phyloP scores from a whole-genome alignment of 2,888 invertebrate species.

The Anagyrus pseudococci region DNA sequence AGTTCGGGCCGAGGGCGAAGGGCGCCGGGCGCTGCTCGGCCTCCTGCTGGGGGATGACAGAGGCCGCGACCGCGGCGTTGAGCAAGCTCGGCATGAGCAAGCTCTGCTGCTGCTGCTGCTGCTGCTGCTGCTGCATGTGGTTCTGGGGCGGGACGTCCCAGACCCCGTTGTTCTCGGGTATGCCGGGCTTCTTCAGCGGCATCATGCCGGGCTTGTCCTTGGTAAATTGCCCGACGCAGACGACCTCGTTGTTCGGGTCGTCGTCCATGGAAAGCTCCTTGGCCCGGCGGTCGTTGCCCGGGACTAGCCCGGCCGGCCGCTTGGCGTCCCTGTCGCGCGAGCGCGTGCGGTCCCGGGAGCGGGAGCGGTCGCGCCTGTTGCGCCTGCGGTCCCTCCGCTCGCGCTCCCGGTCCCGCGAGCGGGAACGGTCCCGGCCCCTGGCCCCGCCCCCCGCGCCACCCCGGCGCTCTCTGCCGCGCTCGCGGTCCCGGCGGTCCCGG shows the following conservation, averaged over 20 bases:
- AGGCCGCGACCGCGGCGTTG: constrained; percentile 49
- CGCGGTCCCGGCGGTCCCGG: constrained; percentile 64
- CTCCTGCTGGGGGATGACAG: constrained; percentile 44
- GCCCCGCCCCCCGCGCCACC: too few species aligned
- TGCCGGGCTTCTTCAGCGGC: constrained; percentile 36
- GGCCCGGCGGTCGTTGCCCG: constrained; percentile 43
- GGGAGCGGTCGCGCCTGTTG: constrained; percentile 64
- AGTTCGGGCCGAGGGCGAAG: constrained; percentile 46
- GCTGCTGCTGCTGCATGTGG: too few species aligned
- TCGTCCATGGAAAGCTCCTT: constrained; percentile 49
- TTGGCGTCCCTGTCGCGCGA: constrained; percentile 64
- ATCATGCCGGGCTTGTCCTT: constrained; percentile 43
- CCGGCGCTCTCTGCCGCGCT: constrained; percentile 56
- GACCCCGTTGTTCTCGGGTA: constrained; percentile 52
- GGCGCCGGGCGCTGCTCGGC: constrained; percentile 29
- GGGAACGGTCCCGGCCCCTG: constrained; percentile 64
- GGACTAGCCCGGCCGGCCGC: constrained; percentile 42
- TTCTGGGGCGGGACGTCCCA: constrained; percentile 60
- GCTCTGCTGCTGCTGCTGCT: constrained; percentile 43
- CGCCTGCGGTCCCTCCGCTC: constrained; percentile 61
- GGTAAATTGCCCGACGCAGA: constrained; percentile 58
- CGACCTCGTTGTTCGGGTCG: constrained; percentile 53
- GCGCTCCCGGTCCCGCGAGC: constrained; percentile 66
- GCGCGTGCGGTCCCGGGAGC: constrained; percentile 65
- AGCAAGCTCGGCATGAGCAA: constrained; percentile 54